Evolutionary conservation across 2,797 vertebrate species (phyloP), one percentile per base, ranked within the genome.

Genomic region (Gallirallus australis): DNA sequence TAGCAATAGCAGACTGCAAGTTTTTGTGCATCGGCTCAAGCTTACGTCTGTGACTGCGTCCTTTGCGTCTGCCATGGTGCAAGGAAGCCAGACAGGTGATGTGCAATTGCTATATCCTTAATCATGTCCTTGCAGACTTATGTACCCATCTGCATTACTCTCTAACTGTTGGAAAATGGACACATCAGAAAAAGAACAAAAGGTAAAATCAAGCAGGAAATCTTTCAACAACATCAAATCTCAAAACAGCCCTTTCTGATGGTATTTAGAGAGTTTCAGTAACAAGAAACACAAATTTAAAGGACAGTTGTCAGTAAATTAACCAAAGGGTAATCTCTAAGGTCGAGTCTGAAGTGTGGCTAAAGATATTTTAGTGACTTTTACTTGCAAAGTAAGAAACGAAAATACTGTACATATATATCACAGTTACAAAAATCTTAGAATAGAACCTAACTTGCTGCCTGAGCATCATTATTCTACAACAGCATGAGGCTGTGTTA

Each of bases 361-460:
- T 91, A 91, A 78, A 82, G 31, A 30, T 84, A 59, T 68, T 84
- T 93, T 84, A 78, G 52, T 89, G 84, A 45, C 33, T 53, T 84
- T 12, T 35, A 42, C 52, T 64, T 82, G 73, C 47, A 63, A 63
- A 66, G 31, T 39, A 63, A 59, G 33, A 31, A 68, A 64, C 33
- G 24, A 11, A 80, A 81, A 75, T 69, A 63, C 40, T 50, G 15
- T 35, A 37, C 45, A 25, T 72, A 35, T 70, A 56, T 63, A 65
- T 48, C 23, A 11, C 50, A 39, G 3, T 53, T 83, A 25, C 19
- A 86, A 63, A 6, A 61, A 40, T 71, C 56, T 78, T 76, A 63
- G 76, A 85, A 92, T 76, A 63, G 75, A 85, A 92, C 40, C 12
- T 54, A 76, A 71, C 31, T 30, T 24, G 61, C 17, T 10, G 2